Evolutionary conservation across 2,888 invertebrate genomes (phyloP).

Genomic region (Galeopsomyia nigrocyanea): DNA sequence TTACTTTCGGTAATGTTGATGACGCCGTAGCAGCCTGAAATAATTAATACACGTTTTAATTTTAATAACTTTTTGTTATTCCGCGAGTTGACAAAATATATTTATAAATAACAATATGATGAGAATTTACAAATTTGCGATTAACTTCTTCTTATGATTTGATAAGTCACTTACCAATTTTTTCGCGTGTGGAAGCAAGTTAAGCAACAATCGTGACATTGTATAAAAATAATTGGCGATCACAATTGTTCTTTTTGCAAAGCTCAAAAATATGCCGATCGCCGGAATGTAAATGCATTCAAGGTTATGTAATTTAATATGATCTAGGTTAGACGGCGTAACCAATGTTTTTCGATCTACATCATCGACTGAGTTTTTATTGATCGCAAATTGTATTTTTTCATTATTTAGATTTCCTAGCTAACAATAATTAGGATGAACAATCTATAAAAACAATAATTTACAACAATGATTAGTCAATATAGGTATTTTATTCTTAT

Average conservation of each 20-base stretch:
- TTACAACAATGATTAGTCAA: constrained; percentile 32
- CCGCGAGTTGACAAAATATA: not conserved
- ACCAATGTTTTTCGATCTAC: no score
- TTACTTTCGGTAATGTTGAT: constrained; percentile 46
- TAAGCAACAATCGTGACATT: constrained; percentile 60
- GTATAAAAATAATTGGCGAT: constrained; percentile 32
- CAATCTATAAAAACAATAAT: no score
- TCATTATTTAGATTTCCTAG: no score
- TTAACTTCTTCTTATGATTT: not conserved
- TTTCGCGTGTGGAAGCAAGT: constrained; percentile 54
- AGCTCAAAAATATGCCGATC: constrained; percentile 2
- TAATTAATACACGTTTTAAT: constrained; percentile 16
- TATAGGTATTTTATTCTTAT: constrained; percentile 45
- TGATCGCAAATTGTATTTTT: no score
- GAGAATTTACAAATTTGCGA: not conserved
- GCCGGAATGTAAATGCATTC: constrained; percentile 22
- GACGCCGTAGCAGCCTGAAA: constrained; percentile 46
- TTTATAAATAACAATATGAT: not conserved
- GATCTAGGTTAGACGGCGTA: not conserved
- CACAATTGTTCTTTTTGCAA: constrained; percentile 1
- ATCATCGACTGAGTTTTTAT: no score
- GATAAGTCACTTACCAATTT: constrained; percentile 55
- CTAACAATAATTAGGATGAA: no score
- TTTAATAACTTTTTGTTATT: constrained; percentile 2
- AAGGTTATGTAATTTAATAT: constrained; percentile 40